These are phyloP conservation scores for Zaprionus capensis DNA, from an alignment of 1,140 invertebrate genomes.

Conservation along the genomic window DNA sequence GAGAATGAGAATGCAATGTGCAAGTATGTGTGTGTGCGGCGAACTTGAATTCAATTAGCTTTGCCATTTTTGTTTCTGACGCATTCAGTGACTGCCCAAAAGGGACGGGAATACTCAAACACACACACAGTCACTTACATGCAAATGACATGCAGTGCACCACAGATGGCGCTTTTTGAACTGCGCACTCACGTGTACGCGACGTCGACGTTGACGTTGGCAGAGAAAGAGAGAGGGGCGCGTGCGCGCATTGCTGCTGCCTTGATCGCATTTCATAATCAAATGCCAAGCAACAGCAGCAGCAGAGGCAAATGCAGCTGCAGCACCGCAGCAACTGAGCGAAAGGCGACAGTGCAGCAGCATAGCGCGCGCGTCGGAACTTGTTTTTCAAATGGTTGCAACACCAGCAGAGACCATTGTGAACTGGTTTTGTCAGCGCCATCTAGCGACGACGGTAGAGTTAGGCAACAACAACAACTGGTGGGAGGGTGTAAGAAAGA, in stretches of 20 bases:
- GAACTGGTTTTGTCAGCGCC: slow-evolving; percentile 66
- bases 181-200: slow-evolving; percentile 39
- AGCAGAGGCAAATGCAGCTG: slow-evolving; percentile 21
- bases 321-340: slow-evolving; percentile 27
- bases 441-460: slow-evolving; percentile 44
- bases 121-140: background rate
- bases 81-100: slow-evolving; percentile 52
- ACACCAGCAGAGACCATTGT: slow-evolving; percentile 42
- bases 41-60: slow-evolving; percentile 12
- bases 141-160: slow-evolving; percentile 8
- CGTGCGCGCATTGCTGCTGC: slow-evolving; percentile 1
- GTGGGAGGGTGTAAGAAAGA: background rate
- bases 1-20: slow-evolving; percentile 11
- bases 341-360: slow-evolving; percentile 48
- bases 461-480: background rate
- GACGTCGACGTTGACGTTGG: slow-evolving; percentile 3
- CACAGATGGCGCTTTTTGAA: slow-evolving; percentile 18
- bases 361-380: slow-evolving; percentile 47
- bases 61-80: slow-evolving; percentile 42
- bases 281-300: slow-evolving; percentile 20
- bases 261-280: slow-evolving; percentile 63
- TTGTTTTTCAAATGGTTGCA: slow-evolving; percentile 66
- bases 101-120: slow-evolving; percentile 1
- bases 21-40: background rate
- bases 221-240: background rate